Evolutionary conservation across 2,797 vertebrate genomes (phyloP), one percentile per base, ranked within the genome.

Genomic region (Alectoris magna): DNA sequence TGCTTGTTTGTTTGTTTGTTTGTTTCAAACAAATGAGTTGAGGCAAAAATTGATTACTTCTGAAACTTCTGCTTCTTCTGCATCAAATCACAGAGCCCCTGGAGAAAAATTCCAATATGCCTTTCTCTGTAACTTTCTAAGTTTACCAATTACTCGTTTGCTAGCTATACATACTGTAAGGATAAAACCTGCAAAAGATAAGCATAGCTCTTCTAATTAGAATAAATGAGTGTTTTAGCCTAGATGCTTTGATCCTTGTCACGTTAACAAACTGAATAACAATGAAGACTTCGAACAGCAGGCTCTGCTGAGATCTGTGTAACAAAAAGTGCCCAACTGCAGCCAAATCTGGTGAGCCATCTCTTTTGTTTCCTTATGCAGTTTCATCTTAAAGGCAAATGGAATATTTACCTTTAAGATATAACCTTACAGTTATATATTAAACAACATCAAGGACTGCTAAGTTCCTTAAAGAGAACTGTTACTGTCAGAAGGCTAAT

Each of bases 201-300:
- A 34, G 90, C 94, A 91, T 76, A 96, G 84, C 95, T 96, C 88
- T 95, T 96, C 96, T 95, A 96, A 97, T 97, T 98, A 95, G 97
- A 97, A 96, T 93, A 97, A 97, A 96, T 96, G 87, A 95, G 83
- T 91, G 76, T 69, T 96, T 97, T 95, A 94, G 82, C 76, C 72
- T 78, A 34, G 64, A 51, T 90, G 94, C 91, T 97, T 93, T 96
- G 91, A 96, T 96, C 94, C 88, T 66, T 94, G 69, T 90, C 94
- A 94, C 95, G 93, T 96, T 97, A 96, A 96, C 94, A 97, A 97
- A 97, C 83, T 75, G 97, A 96, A 93, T 96, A 97, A 96, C 93
- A 97, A 96, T 85, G 90, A 90, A 95, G 67, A 62, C 68, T 96
- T 95, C 62, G 6, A 97, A 97, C 39, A 91, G 72, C 29, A 84